Conservation (phyloP, 1,140 invertebrate species). For the Steinernema khuongi region DNA sequence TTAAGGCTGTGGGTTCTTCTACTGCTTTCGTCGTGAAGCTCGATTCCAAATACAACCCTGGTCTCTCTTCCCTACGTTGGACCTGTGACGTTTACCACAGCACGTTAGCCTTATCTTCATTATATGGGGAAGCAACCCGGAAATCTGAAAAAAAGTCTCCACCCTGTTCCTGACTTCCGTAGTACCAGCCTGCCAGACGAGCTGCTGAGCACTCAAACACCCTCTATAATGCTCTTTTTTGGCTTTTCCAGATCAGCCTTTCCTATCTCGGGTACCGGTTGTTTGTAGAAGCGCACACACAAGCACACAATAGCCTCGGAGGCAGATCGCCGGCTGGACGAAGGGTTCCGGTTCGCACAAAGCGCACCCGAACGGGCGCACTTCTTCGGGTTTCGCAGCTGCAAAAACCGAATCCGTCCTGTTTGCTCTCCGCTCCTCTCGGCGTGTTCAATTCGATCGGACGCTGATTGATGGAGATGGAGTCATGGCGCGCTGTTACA, state of each 20-base stretch:
- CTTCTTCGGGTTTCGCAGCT: background rate
- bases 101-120: too few species aligned
- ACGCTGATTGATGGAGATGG: background rate
- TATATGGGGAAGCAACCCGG: too few species aligned
- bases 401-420: background rate
- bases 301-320: background rate
- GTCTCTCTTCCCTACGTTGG: too few species aligned
- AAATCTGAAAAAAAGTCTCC: too few species aligned
- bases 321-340: background rate
- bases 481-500: background rate
- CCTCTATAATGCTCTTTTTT: background rate
- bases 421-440: background rate
- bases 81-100: too few species aligned
- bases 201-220: background rate
- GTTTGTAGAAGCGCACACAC: background rate
- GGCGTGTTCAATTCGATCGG: background rate
- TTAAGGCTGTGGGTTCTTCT: too few species aligned
- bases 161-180: too few species aligned
- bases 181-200: too few species aligned
- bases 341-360: background rate
- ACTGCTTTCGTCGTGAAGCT: too few species aligned
- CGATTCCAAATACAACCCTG: too few species aligned
- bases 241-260: too few species aligned
- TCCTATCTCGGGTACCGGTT: too few species aligned
- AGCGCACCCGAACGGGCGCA: background rate